phyloP scores from a whole-genome alignment of 2,797 vertebrate species.

The Sebastiscus albofasciatus region DNA sequence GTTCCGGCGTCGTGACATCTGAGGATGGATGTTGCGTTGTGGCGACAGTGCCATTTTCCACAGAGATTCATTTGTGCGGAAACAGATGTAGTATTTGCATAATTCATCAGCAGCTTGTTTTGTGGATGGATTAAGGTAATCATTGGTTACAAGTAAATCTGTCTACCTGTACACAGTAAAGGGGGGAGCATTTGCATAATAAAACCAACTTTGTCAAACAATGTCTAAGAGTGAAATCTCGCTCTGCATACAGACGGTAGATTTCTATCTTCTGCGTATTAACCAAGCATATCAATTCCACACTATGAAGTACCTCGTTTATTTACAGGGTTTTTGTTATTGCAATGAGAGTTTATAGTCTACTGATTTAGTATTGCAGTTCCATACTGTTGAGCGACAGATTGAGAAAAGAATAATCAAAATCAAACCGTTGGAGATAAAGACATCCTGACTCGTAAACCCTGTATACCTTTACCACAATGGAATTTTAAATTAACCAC shows the following conservation, averaged over 20 bases:
- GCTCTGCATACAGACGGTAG: background rate
- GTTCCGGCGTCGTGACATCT: constrained; percentile 17
- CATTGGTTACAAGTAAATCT: constrained; percentile 60
- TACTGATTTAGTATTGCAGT: background rate
- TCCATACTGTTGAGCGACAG: background rate
- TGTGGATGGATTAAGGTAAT: constrained; percentile 66
- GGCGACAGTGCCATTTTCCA: constrained; percentile 47
- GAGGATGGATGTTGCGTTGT: constrained; percentile 28
- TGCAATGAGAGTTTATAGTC: background rate
- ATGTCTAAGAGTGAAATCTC: background rate
- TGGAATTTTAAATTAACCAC: no score
- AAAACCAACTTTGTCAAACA: constrained; percentile 39
- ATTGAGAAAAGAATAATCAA: background rate
- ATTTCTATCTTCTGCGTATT: background rate
- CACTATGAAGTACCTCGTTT: background rate
- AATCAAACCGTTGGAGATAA: background rate
- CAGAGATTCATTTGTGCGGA: constrained; percentile 58
- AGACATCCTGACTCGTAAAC: background rate
- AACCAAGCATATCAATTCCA: background rate
- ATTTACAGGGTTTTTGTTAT: background rate
- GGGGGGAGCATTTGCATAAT: constrained; percentile 35
- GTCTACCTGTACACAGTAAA: constrained; percentile 34
- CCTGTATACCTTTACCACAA: background rate
- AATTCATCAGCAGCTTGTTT: constrained; percentile 70
- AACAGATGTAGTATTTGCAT: constrained; percentile 76